phyloP scores from a whole-genome alignment of 2,888 invertebrate species.

The Liopterus haemorrhoidalis region DNA sequence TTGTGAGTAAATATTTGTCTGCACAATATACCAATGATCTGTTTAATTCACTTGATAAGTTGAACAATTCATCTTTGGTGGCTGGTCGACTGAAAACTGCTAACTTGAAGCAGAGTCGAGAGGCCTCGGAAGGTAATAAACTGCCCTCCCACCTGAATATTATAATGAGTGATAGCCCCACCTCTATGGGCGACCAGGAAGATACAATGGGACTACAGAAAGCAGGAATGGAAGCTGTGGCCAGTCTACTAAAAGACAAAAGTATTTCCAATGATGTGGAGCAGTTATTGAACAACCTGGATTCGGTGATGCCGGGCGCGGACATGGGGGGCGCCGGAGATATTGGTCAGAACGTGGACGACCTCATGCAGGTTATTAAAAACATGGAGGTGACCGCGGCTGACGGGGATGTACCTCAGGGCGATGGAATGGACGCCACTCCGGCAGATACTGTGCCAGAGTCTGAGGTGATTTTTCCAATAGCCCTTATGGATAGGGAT shows the following conservation, averaged over 20 bases:
- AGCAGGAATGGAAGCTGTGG: conserved; percentile 53
- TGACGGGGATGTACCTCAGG: conserved; percentile 43
- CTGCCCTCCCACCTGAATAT: conserved; percentile 36
- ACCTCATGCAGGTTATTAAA: conserved; percentile 70
- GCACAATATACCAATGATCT: conserved; percentile 16
- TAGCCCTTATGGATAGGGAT: conserved; percentile 40
- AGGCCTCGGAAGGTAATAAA: conserved; percentile 38
- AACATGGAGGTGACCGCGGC: conserved; percentile 58
- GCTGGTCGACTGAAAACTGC: conserved; percentile 36
- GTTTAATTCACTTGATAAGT: conserved; percentile 34
- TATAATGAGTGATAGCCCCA: conserved; percentile 50
- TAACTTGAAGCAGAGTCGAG: conserved; percentile 32
- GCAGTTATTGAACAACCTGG: conserved; percentile 58
- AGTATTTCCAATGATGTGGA: conserved; percentile 54
- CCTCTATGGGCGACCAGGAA: conserved; percentile 53
- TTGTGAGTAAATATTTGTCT: background rate
- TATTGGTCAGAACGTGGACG: conserved; percentile 51
- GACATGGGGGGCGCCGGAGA: conserved; percentile 35
- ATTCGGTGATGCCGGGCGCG: conserved; percentile 36
- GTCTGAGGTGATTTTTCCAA: conserved; percentile 40
- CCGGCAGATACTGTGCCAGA: conserved; percentile 38
- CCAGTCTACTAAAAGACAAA: conserved; percentile 52
- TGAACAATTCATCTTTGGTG: conserved; percentile 37
- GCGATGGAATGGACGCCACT: conserved; percentile 32
- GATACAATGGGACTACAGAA: conserved; percentile 49